Percentiles rank a stretch among this genome's conserved stretches.
Conservation (phyloP, 2,888 invertebrate species). For the Tetranychus truncatus region DNA sequence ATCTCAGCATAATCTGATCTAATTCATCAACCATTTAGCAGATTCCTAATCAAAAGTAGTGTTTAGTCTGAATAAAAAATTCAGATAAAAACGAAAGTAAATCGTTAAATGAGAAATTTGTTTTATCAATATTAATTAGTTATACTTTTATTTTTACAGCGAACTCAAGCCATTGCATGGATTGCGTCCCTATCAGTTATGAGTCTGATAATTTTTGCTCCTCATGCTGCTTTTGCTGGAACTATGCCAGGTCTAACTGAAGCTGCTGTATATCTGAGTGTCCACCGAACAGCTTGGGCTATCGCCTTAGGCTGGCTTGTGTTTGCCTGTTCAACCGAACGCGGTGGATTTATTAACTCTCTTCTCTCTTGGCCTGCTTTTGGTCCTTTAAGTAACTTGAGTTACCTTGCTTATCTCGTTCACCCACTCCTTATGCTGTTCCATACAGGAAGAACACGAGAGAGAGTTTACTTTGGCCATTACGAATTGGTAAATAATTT, state of each 20-base stretch:
- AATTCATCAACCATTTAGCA: not conserved
- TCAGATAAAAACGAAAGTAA: not conserved
- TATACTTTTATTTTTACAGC: not conserved
- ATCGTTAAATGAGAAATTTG: not conserved
- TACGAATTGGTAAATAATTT: slow-evolving; percentile 20
- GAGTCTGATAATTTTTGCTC: slow-evolving; percentile 5
- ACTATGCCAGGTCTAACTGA: not conserved
- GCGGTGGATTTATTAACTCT: slow-evolving; percentile 22
- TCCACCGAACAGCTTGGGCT: slow-evolving; percentile 23
- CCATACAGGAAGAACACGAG: slow-evolving; percentile 23
- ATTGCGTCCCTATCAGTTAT: slow-evolving; percentile 2
- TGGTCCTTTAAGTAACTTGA: slow-evolving; percentile 22
- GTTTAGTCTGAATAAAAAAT: not conserved
- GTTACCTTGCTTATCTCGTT: slow-evolving; percentile 24
- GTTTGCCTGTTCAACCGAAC: slow-evolving; percentile 23
- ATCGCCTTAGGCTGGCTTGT: slow-evolving; percentile 23
- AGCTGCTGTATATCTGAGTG: slow-evolving; percentile 19
- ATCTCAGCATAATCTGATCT: not conserved
- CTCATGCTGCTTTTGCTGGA: slow-evolving; percentile 9
- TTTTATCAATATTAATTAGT: not conserved
- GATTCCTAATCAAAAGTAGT: no score
- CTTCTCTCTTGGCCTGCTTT: slow-evolving; percentile 25
- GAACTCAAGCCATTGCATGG: slow-evolving; percentile 10
- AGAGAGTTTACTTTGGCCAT: slow-evolving; percentile 24
- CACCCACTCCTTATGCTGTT: slow-evolving; percentile 24